Conservation (phyloP, 2,888 invertebrate species). For the Argyresthia goedartella region DNA sequence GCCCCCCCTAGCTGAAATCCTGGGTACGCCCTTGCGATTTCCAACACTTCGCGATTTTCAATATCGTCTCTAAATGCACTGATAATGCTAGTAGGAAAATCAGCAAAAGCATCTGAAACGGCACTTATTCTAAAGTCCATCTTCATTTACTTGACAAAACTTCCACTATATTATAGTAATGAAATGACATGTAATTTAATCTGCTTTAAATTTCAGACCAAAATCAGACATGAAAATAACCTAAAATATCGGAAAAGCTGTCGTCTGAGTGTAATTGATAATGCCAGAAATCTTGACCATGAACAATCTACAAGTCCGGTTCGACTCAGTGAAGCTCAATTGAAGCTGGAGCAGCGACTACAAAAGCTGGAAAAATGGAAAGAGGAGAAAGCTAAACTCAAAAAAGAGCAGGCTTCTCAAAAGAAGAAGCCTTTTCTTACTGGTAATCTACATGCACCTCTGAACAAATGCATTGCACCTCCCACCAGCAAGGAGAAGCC, state of each 20-base stretch:
- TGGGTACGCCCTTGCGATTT: too few relatives aligned
- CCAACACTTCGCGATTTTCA: too few relatives aligned
- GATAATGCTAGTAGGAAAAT: too few relatives aligned
- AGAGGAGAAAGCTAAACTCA: conserved; percentile 46
- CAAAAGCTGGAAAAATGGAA: conserved; percentile 56
- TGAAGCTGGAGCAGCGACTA: conserved; percentile 34
- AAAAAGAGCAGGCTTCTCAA: conserved; percentile 30
- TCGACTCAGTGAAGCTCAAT: conserved; percentile 19
- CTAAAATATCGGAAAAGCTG: conserved; percentile 34
- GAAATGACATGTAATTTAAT: neutral
- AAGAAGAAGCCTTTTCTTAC: conserved; percentile 53
- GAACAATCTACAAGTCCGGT: conserved; percentile 17
- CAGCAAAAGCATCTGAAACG: too few relatives aligned
- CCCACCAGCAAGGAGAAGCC: conserved; percentile 26
- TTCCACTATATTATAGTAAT: too few relatives aligned
- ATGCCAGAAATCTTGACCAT: conserved; percentile 31
- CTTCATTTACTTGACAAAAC: too few relatives aligned
- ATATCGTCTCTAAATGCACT: too few relatives aligned
- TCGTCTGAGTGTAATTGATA: conserved; percentile 40
- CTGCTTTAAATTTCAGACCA: conserved; percentile 31
- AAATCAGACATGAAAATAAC: conserved; percentile 34
- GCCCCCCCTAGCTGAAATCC: too few relatives aligned
- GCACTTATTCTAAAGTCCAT: too few relatives aligned
- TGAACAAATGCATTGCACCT: conserved; percentile 37
- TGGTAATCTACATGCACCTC: conserved; percentile 33